Percentiles rank a stretch among this genome's conserved stretches.
These are phyloP conservation scores for Propithecus deckenii DNA, from an alignment of 2,797 vertebrate species.

Conservation along the genomic window DNA sequence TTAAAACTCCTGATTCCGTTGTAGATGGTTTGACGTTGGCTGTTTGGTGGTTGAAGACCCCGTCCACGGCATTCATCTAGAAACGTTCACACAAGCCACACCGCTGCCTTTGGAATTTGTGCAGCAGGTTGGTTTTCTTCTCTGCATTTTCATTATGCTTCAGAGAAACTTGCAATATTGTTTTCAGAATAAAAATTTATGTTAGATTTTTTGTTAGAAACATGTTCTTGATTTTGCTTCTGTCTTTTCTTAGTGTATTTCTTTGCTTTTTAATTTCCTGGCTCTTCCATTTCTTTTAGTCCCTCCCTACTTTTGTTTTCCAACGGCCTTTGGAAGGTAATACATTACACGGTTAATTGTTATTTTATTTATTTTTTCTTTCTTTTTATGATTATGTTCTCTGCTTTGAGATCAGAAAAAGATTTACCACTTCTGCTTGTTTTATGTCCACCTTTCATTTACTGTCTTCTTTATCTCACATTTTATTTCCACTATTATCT, in stretches of 20 bases:
- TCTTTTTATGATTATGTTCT: background rate
- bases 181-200: background rate
- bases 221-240: background rate
- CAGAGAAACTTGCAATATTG: background rate
- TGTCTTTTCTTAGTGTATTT: background rate
- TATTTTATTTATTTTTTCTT: background rate
- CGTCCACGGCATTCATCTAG: conserved; percentile 89
- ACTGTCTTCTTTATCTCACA: background rate
- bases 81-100: conserved; percentile 96
- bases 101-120: conserved; percentile 92
- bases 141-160: background rate
- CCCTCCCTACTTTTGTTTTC: background rate
- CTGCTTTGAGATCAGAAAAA: background rate
- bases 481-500: background rate
- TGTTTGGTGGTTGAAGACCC: conserved; percentile 97
- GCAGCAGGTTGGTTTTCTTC: conserved; percentile 89
- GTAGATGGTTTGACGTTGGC: conserved; percentile 97
- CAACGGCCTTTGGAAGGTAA: background rate
- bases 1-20: background rate
- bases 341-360: background rate
- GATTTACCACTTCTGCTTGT: background rate
- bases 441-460: background rate
- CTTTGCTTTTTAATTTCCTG: background rate
- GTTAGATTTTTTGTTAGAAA: background rate
- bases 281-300: background rate